Percentiles rank a stretch among this genome's conserved stretches.
These are phyloP conservation scores for Trilocha varians DNA, from an alignment of 2,888 invertebrate species.

Conservation along the genomic window DNA sequence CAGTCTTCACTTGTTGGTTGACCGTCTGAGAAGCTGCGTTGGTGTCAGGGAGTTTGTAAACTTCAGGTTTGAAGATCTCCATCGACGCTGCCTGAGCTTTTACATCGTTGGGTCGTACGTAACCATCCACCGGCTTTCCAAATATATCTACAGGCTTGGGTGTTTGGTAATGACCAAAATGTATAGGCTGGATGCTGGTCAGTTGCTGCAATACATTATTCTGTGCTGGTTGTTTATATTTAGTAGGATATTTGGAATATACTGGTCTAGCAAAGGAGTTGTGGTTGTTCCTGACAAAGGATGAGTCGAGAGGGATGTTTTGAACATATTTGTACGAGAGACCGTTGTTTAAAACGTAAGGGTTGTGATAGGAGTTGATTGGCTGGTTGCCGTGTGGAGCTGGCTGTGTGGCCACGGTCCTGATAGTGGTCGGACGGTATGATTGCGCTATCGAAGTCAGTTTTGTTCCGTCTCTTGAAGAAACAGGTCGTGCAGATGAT, in stretches of 20 bases:
- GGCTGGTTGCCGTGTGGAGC: conserved; percentile 49
- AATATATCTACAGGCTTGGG: conserved; percentile 45
- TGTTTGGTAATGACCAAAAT: conserved; percentile 50
- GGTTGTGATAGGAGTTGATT: conserved; percentile 61
- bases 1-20: conserved; percentile 56
- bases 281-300: conserved; percentile 53
- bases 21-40: conserved; percentile 48
- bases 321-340: conserved; percentile 53
- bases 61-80: conserved; percentile 57
- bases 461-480: conserved; percentile 53
- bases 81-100: conserved; percentile 26
- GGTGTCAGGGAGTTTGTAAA: conserved; percentile 54
- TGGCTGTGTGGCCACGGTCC: conserved; percentile 40
- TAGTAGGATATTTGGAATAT: conserved; percentile 47
- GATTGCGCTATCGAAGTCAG: conserved; percentile 63
- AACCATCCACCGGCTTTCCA: conserved; percentile 47
- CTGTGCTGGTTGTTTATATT: conserved; percentile 44
- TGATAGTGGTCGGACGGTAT: conserved; percentile 57
- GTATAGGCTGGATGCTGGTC: conserved; percentile 50
- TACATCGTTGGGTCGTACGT: conserved; percentile 38
- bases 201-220: conserved; percentile 52
- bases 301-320: conserved; percentile 51
- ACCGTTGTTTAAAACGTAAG: conserved; percentile 47
- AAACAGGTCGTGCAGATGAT: conserved; percentile 53
- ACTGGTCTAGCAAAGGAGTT: conserved; percentile 50